Base-by-base conservation (phyloP, 2,797 vertebrate genomes). In the Acrocephalus scirpaceus region DNA sequence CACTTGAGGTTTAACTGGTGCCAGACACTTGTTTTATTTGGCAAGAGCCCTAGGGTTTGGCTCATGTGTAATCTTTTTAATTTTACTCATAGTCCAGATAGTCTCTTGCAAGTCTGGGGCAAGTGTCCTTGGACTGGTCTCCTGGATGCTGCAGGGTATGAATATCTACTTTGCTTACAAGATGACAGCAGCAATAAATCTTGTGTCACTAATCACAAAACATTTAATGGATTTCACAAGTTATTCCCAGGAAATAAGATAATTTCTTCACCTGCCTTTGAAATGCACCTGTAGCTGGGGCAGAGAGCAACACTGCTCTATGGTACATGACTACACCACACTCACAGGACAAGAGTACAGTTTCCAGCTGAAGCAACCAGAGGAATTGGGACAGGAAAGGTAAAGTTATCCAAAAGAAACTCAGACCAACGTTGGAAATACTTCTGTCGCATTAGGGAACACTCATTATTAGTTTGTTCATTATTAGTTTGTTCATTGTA, bases 291-390 rank as follows among this genome's bases (percentile, higher is more conserved):
- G 36, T 38, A 66, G 32, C 47, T 69, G 54, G n/a, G 42, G 29
- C 2, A 7, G 38, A 58, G 30, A 58, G 51, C 29, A 53, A 7
- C 1, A 1, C 58, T 74, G 47, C 64, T 51, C 1, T 1, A 0
- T 11, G 10, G 16, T 5, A 17, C 0, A 2, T 47, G 84, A 32
- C 58, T 38, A 17, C 23, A 45, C 13, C 50, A 21, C 26, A 8
- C 13, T 90, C 40, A 17, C 36, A 29, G 69, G n/a, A 56, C 23
- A 72, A 67, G 26, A 40, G 21, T 51, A 11, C 1, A 8, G n/a
- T 27, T 67, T 47, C 36, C 77, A 81, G 27, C 48, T 53, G 61
- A 47, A 85, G 34, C 27, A 71, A 4, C 34, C 45, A 81, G n/a
- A 83, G 45, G 60, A 61, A 65, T 81, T 64, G 34, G 22, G 21